phyloP scores from a whole-genome alignment of 1,140 invertebrate genomes.

The Leptinotarsa undecemlineata region DNA sequence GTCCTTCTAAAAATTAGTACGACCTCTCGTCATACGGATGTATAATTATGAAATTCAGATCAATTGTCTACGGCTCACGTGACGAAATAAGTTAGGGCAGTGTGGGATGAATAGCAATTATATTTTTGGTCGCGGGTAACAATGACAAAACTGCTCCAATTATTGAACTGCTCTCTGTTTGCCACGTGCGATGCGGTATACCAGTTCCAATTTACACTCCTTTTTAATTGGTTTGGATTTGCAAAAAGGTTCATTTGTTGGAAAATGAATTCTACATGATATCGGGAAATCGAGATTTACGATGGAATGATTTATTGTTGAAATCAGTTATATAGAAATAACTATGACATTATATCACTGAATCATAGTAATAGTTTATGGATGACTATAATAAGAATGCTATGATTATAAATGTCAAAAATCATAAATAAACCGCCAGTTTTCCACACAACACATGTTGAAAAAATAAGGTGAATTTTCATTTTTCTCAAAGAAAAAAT shows the following conservation, averaged over 20 bases:
- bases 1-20: too few relatives aligned
- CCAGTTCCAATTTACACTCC: neutral
- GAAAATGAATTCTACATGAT: neutral
- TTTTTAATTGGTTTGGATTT: neutral
- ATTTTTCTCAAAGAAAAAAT: too few relatives aligned
- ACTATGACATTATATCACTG: too few relatives aligned
- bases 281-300: neutral
- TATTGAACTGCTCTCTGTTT: neutral
- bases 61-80: neutral
- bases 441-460: too few relatives aligned
- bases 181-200: constrained; percentile 4
- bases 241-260: neutral
- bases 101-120: constrained; percentile 5
- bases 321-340: neutral
- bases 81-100: neutral
- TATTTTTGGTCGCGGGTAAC: constrained; percentile 4
- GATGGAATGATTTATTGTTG: neutral
- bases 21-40: too few relatives aligned
- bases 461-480: too few relatives aligned
- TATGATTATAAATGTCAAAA: too few relatives aligned
- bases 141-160: constrained; percentile 4
- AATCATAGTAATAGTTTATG: too few relatives aligned
- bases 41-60: neutral
- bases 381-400: too few relatives aligned
- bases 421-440: too few relatives aligned